Conservation (phyloP, 2,797 vertebrate species). For the Sternotherus odoratus region DNA sequence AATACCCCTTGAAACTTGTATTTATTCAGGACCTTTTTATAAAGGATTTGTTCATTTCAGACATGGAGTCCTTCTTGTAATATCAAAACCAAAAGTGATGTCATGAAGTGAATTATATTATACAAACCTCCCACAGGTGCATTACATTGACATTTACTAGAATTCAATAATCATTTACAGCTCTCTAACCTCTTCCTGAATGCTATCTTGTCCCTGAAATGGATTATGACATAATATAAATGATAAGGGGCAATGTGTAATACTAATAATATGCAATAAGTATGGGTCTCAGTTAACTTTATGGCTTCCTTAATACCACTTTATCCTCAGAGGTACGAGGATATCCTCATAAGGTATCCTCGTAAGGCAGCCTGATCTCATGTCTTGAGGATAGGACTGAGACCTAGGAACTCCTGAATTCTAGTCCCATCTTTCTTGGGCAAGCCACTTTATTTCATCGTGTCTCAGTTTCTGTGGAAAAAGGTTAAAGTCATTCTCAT, state of each 20-base stretch:
- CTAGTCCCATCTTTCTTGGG: background rate
- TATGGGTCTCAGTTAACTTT: background rate
- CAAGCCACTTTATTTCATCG: background rate
- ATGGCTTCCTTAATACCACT: background rate
- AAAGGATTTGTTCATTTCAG: background rate
- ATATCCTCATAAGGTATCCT: no score
- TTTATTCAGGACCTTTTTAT: conserved; percentile 2
- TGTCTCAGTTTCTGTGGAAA: background rate
- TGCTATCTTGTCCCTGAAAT: background rate
- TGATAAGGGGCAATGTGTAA: background rate
- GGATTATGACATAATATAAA: background rate
- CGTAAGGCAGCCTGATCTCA: background rate
- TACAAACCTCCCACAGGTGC: background rate
- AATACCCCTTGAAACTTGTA: background rate
- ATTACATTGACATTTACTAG: conserved; percentile 8
- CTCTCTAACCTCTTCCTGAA: background rate
- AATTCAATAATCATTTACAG: conserved; percentile 38
- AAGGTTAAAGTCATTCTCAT: background rate
- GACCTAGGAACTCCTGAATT: background rate
- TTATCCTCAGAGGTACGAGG: background rate
- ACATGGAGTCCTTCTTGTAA: conserved; percentile 1
- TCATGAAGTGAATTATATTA: conserved; percentile 18
- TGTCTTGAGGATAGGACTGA: background rate
- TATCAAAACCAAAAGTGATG: conserved; percentile 1
- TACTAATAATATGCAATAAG: background rate